Conservation (phyloP, 2,888 invertebrate species). For the Sinodicranocentrus sp. region DNA sequence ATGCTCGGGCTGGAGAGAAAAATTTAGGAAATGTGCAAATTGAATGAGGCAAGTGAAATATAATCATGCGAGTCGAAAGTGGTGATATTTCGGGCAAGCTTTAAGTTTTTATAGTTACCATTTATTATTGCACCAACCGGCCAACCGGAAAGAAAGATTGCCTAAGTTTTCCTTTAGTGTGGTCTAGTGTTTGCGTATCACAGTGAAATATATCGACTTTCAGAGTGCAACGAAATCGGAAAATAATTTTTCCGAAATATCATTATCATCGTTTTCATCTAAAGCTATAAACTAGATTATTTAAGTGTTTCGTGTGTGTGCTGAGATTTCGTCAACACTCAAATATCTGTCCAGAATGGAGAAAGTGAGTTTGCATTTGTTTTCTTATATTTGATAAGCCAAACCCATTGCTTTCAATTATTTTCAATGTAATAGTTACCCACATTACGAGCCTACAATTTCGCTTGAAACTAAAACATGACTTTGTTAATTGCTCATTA, state of each 20-base stretch:
- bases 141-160: no score
- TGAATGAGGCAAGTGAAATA: slow-evolving; percentile 8
- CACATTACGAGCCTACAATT: no score
- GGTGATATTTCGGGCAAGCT: background rate
- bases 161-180: no score
- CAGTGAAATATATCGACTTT: background rate
- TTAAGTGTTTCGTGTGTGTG: background rate
- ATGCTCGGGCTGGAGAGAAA: slow-evolving; percentile 9
- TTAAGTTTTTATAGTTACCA: background rate
- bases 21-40: background rate
- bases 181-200: no score
- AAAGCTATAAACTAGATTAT: slow-evolving; percentile 3
- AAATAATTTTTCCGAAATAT: background rate
- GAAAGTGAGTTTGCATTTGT: slow-evolving; percentile 51
- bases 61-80: background rate
- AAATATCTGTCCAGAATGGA: slow-evolving; percentile 51
- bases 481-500: no score
- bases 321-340: background rate
- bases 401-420: no score
- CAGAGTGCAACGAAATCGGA: background rate
- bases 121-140: no score
- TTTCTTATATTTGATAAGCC: no score
- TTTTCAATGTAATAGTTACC: no score
- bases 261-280: slow-evolving; percentile 2
- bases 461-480: no score